phyloP scores from a whole-genome alignment of 1,140 invertebrate genomes.

The Atta cephalotes region DNA sequence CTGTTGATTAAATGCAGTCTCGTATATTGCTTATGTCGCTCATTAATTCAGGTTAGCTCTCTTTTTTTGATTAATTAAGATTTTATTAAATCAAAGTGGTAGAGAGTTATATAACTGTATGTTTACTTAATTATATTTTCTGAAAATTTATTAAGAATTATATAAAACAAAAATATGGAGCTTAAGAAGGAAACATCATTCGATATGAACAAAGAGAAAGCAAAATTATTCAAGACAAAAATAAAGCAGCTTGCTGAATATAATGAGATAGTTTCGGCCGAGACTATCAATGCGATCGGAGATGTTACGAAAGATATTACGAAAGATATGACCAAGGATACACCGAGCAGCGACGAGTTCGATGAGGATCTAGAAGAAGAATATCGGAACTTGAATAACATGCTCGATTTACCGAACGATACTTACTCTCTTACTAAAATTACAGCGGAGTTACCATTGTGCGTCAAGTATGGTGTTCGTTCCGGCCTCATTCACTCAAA shows the following conservation, averaged over 20 bases:
- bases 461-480: slow-evolving; percentile 77
- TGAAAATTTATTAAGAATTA: neutral
- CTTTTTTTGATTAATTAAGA: neutral
- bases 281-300: slow-evolving; percentile 67
- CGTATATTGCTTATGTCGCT: neutral
- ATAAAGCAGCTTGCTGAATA: slow-evolving; percentile 71
- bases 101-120: neutral
- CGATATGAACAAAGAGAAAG: slow-evolving; percentile 45
- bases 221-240: slow-evolving; percentile 35
- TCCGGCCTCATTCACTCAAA: slow-evolving; percentile 79
- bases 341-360: slow-evolving; percentile 74
- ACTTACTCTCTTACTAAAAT: slow-evolving; percentile 80
- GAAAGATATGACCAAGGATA: slow-evolving; percentile 55
- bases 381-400: slow-evolving; percentile 73
- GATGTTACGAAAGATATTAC: slow-evolving; percentile 58
- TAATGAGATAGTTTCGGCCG: slow-evolving; percentile 72
- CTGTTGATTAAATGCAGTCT: neutral
- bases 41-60: neutral
- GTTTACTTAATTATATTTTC: neutral
- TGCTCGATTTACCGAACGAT: slow-evolving; percentile 78
- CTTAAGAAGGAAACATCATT: neutral
- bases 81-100: neutral
- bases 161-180: slow-evolving; percentile 27
- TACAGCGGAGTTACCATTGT: slow-evolving; percentile 74
- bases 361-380: slow-evolving; percentile 78